Base-by-base conservation (phyloP, 1,140 invertebrate genomes). In the Batillaria attramentaria region DNA sequence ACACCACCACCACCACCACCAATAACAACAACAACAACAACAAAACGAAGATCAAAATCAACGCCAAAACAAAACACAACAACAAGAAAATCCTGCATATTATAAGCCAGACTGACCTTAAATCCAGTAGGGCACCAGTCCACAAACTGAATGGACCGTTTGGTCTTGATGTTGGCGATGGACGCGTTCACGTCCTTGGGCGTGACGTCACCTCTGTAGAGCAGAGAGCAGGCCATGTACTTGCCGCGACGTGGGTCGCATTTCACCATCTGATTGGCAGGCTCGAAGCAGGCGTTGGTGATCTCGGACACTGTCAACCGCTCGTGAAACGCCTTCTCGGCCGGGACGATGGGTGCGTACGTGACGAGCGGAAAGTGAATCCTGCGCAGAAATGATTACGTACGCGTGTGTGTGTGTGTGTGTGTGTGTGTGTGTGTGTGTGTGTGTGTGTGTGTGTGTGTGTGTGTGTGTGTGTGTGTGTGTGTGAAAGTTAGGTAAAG, bases 181-280 rank as follows among this genome's bases (percentile, higher is more conserved):
- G 96, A 95, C 18, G 95, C 94, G 88, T 96, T 96, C 70, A 96
- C 95, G 88, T 96, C 96, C 87, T 96, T 97, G 33, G 81, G 81
- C 8, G 77, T 74, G 28, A 84, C 79, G 68, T 84, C 3, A 4
- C 88, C 88, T 39, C 88, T 74, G 78, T 86, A 89, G 46, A 88
- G 79, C 77, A 90, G 69, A 77, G 87, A 89, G 66, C 88, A 89
- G 28, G 79, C 90, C 72, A 92, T 89, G 79, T 95, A 97, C 96
- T 93, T 97, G 95, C 92, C 96, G 96, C 85, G 94, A 93, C 62
- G 95, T 94, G 96, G 95, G 90, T 97, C 95, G 90, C 96, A 97
- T 90, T 97, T 97, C n/a, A 97, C 95, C 95, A 97, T 96, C 93
- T 96, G 96, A 92, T 96, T 97, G 84, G 94, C 93, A 39, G 95